Base-by-base conservation (phyloP, 1,140 invertebrate species). In the Bombus sylvicola region DNA sequence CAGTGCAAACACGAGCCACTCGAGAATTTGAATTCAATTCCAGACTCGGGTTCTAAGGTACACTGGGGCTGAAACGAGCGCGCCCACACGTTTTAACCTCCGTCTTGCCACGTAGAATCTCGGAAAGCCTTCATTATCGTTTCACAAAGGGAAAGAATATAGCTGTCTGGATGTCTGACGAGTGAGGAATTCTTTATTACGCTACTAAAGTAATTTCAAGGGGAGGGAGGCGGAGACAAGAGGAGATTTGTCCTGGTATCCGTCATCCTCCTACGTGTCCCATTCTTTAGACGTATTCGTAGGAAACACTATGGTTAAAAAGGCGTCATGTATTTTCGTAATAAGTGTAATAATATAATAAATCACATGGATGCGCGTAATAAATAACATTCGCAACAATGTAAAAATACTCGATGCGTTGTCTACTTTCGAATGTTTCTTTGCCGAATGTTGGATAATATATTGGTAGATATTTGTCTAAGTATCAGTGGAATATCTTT, bases 21-120 rank as follows among this genome's bases (percentile, higher is more conserved):
- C 86, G 91, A 91, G 92, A 93, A 93, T 93, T 91, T 92, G 92
- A 93, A 93, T 94, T 92, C 91, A 93, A 93, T 93, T 92, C 86
- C 85, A 71, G 77, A 73, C 77, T 74, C 81, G 66, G 57, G 31
- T 15, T 31, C 64, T 66, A 64, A 64, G 79, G 68, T 66, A 76
- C 75, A 72, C 41, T 39, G 72, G n/a, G 43, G 31, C 39, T 28
- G 75, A 66, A 72, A 86, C 68, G 82, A 87, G 86, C 57, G 59
- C 74, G 74, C 39, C 74, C 82, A 88, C 39, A 78, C 37, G 74
- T 59, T 53, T 85, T 85, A 85, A 85, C 83, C 83, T 80, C 68
- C 76, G 83, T 89, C 87, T 83, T 88, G 84, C 87, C 90, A 74
- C 88, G 84, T 89, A 87, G 81, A 87, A 88, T 89, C 72, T 76